Evolutionary conservation across 2,888 invertebrate species (phyloP).

Genomic region (Dasysyrphus tricinctus): DNA sequence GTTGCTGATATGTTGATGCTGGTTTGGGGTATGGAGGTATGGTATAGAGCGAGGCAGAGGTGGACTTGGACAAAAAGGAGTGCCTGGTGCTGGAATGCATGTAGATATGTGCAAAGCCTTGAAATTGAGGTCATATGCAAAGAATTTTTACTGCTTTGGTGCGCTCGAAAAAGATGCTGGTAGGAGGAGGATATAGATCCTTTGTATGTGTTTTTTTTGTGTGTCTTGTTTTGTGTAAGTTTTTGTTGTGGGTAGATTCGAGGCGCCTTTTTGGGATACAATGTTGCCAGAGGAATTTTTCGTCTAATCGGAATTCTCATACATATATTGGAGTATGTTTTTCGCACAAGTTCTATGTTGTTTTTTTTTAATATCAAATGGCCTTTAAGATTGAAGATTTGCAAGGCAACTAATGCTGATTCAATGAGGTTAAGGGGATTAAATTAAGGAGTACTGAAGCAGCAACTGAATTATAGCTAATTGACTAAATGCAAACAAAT

Average conservation of each 20-base stretch:
- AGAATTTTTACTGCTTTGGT: conserved; percentile 60
- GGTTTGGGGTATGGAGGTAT: not conserved
- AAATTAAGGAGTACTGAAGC: not conserved
- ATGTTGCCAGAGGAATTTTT: conserved; percentile 40
- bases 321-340: conserved; percentile 11
- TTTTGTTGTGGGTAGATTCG: conserved; percentile 19
- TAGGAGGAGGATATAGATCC: conserved; percentile 17
- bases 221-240: not conserved
- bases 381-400: not conserved
- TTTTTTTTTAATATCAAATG: not conserved
- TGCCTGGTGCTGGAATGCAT: conserved; percentile 69
- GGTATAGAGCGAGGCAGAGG: conserved; percentile 10
- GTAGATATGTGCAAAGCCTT: conserved; percentile 65
- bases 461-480: conserved; percentile 1
- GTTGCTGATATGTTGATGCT: conserved; percentile 13
- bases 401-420: not conserved
- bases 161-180: conserved; percentile 47
- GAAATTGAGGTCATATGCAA: conserved; percentile 74
- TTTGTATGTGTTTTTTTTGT: not conserved
- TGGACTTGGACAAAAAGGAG: conserved; percentile 62
- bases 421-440: conserved; percentile 1
- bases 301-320: conserved; percentile 20
- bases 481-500: conserved; percentile 5
- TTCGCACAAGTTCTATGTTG: conserved; percentile 10
- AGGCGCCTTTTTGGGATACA: conserved; percentile 57